Conservation (phyloP, 1,140 invertebrate genomes). For the Cryptotermes secundus region DNA sequence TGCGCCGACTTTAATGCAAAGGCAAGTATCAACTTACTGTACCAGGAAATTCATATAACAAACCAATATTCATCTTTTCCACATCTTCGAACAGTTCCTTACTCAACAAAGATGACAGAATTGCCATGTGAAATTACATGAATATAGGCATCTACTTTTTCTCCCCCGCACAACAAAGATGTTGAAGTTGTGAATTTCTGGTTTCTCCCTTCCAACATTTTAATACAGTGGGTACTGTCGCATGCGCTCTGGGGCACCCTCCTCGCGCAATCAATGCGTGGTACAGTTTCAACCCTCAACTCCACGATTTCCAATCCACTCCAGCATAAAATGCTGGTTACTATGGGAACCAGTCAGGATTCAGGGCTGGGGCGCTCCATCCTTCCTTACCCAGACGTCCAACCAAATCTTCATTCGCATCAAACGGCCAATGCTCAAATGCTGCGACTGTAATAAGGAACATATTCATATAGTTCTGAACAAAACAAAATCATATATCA, state of each 20-base stretch:
- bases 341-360: conserved; percentile 5
- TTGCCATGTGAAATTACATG: conserved; percentile 8
- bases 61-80: not conserved
- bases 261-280: not conserved
- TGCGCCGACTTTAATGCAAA: not conserved
- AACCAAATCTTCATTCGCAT: not conserved
- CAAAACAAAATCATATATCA: not conserved
- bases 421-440: not conserved
- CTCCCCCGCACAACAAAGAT: not conserved
- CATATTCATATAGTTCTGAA: not conserved
- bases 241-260: not conserved
- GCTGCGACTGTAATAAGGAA: not conserved
- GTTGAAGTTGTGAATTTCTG: conserved; percentile 19
- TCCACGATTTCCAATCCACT: not conserved
- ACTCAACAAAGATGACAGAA: not conserved
- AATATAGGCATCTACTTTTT: not conserved
- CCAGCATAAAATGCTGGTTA: not conserved
- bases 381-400: not conserved
- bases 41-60: not conserved
- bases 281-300: conserved; percentile 15
- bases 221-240: not conserved
- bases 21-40: not conserved
- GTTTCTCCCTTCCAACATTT: not conserved
- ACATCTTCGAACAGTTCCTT: not conserved
- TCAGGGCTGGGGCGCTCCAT: not conserved